Conservation (phyloP, 2,888 invertebrate species). For the Nomada fabriciana region DNA sequence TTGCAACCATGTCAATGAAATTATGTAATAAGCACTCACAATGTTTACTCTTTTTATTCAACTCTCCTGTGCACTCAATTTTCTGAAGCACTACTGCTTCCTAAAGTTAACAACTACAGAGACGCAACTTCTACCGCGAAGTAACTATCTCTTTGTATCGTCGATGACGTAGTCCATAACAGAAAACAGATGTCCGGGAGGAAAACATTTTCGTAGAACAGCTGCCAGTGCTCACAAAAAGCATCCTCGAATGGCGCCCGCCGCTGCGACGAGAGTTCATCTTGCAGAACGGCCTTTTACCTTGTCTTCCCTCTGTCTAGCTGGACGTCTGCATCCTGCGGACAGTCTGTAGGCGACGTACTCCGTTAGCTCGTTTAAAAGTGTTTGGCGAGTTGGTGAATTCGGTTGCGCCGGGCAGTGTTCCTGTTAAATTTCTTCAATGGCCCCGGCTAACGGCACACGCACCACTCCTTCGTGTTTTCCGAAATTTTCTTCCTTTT, state of each 20-base stretch:
- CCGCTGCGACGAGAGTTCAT: constrained; percentile 58
- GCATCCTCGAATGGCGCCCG: constrained; percentile 54
- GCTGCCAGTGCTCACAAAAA: constrained; percentile 45
- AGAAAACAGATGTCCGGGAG: constrained; percentile 24
- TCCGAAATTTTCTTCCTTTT: constrained; percentile 81
- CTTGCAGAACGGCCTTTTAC: constrained; percentile 38
- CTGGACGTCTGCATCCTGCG: constrained; percentile 38
- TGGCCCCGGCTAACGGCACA: constrained; percentile 54
- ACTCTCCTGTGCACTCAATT: no score
- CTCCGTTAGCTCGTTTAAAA: constrained; percentile 72
- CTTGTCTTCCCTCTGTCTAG: constrained; percentile 27
- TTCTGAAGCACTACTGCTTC: no score
- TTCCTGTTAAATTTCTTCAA: constrained; percentile 74
- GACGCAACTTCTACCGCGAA: no score
- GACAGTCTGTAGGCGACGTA: constrained; percentile 56
- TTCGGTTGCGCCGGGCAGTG: constrained; percentile 39
- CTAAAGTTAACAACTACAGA: no score
- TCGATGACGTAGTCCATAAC: not conserved
- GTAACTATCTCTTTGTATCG: not conserved
- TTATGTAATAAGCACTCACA: no score
- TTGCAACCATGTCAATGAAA: no score
- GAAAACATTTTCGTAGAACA: constrained; percentile 21
- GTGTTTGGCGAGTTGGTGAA: constrained; percentile 67
- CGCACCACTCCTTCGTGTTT: constrained; percentile 71
- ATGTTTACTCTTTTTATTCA: no score